Percentiles rank a stretch among this genome's conserved stretches.
Conservation (phyloP, 2,113 vertebrate genomes). For the Aix galericulata region DNA sequence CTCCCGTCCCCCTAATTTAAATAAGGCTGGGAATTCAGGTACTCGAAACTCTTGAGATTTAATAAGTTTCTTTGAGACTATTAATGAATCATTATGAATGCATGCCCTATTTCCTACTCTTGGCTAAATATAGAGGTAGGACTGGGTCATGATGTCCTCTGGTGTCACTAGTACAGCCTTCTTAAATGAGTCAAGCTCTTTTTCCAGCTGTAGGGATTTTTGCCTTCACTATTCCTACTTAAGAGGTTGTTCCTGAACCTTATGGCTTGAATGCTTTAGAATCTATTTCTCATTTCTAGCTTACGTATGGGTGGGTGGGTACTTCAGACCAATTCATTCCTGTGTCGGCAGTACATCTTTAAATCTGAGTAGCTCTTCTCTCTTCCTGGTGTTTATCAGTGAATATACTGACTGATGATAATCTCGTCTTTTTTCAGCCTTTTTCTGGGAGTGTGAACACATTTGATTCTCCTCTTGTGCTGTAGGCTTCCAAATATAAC, state of each 20-base stretch:
- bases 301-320: not conserved
- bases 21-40: not conserved
- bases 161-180: not conserved
- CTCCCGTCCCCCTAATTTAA: not conserved
- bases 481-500: not conserved
- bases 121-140: not conserved
- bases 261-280: not conserved
- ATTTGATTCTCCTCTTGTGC: not conserved
- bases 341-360: rapidly evolving
- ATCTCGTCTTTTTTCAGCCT: not conserved
- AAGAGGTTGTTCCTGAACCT: not conserved
- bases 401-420: not conserved
- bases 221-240: not conserved
- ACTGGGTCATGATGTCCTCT: not conserved
- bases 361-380: not conserved
- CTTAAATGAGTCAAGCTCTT: not conserved
- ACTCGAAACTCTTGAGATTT: not conserved
- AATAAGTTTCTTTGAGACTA: not conserved
- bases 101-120: not conserved
- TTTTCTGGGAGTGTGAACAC: not conserved
- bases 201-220: not conserved
- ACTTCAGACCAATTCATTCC: not conserved
- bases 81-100: not conserved
- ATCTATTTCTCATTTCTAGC: not conserved
- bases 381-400: not conserved